These are phyloP conservation scores for Drosophila carrolli DNA, from an alignment of 1,140 invertebrate genomes.

Conservation along the genomic window DNA sequence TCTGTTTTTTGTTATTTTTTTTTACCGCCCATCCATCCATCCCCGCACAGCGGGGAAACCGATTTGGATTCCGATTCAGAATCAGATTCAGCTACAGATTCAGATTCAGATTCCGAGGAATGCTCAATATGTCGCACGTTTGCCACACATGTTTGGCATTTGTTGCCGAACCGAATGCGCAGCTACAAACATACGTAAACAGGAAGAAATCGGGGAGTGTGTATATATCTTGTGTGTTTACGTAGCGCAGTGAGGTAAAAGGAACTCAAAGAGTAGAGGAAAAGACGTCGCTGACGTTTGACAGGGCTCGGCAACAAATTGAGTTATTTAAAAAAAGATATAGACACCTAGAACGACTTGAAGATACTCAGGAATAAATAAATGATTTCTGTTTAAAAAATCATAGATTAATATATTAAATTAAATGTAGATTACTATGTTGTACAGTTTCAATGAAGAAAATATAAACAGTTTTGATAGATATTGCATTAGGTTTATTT, in stretches of 20 bases:
- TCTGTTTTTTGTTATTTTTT: background rate
- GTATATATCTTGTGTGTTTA: slow-evolving; percentile 29
- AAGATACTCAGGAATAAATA: slow-evolving; percentile 4
- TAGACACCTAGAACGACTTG: slow-evolving; percentile 16
- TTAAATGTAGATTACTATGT: too few species aligned
- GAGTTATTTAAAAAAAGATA: slow-evolving; percentile 63
- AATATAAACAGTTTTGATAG: too few species aligned
- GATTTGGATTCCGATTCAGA: slow-evolving; percentile 15
- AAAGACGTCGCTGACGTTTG: slow-evolving; percentile 36
- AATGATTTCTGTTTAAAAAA: too few species aligned
- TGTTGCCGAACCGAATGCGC: slow-evolving; percentile 48
- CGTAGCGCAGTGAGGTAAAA: slow-evolving; percentile 30
- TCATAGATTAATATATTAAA: too few species aligned
- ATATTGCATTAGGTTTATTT: too few species aligned
- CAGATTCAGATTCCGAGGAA: slow-evolving; percentile 35
- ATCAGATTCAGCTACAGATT: slow-evolving; percentile 18
- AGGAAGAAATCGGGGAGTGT: slow-evolving; percentile 26
- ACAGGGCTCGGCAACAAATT: slow-evolving; percentile 65
- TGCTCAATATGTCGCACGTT: slow-evolving; percentile 59
- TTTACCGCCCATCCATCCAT: background rate
- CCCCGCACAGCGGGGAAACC: slow-evolving; percentile 8
- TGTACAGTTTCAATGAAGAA: too few species aligned
- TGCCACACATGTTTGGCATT: slow-evolving; percentile 72
- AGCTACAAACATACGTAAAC: slow-evolving; percentile 31
- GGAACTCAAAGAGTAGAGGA: slow-evolving; percentile 21